Percentiles rank a stretch among this genome's conserved stretches.
Conservation (phyloP, 2,888 invertebrate genomes). For the Gonocerus acuteangulatus region DNA sequence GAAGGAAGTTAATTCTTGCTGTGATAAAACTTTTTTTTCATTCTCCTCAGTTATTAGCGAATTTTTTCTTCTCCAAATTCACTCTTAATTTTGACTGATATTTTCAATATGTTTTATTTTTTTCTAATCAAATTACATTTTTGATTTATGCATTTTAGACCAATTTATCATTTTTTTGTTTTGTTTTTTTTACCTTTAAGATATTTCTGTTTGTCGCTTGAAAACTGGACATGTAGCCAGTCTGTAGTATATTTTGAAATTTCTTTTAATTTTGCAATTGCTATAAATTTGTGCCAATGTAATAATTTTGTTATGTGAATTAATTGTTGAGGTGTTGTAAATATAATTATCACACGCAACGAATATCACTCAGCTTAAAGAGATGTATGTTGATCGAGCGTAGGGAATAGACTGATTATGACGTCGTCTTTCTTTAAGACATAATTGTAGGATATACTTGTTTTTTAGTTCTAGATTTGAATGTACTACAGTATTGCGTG, state of each 20-base stretch:
- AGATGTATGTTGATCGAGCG: neutral
- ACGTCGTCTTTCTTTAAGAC: constrained; percentile 12
- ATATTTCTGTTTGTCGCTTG: neutral
- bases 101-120: neutral
- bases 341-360: too few species aligned
- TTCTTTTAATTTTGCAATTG: too few species aligned
- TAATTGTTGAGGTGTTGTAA: too few species aligned
- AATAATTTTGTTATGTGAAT: too few species aligned
- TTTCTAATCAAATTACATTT: neutral
- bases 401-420: constrained; percentile 13
- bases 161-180: neutral
- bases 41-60: too few species aligned
- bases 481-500: neutral
- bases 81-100: too few species aligned
- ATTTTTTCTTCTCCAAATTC: too few species aligned
- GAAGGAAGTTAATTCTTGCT: too few species aligned
- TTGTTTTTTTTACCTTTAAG: neutral
- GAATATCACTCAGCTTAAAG: neutral
- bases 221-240: neutral
- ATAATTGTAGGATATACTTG: constrained; percentile 8
- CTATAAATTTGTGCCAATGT: too few species aligned
- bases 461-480: neutral
- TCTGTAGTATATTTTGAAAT: too few species aligned
- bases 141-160: neutral
- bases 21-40: too few species aligned